Base-by-base conservation (phyloP, 2,888 invertebrate genomes). In the Cacoxenus indagator region DNA sequence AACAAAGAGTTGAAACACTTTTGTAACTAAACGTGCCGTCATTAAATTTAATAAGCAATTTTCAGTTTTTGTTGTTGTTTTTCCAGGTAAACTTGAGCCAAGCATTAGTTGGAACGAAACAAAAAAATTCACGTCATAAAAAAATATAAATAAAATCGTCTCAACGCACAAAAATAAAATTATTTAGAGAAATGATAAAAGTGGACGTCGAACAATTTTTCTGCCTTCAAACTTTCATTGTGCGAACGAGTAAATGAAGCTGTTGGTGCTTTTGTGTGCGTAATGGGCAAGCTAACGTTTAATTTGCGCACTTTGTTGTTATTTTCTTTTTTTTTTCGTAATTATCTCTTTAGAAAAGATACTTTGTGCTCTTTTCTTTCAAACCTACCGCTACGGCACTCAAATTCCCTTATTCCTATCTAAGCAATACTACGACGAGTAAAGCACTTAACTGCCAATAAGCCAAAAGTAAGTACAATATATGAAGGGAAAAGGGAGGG, bases 21-120 rank as follows among this genome's bases (percentile, higher is more conserved):
- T 84, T 81, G 78, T 73, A 80, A 80, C 77, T 75, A 80, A 84
- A 84, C 82, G 82, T 82, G 78, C 76, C 76, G 83, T 82, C 82
- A 82, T 84, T 84, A 84, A 82, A 84, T 82, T 83, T 82, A 84
- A 82, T 84, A 84, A 82, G 81, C 81, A 69, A 54, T 54, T 54
- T 24, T 54, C 11, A n/a, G 26, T 54, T 54, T 54, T 37, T 37
- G 37, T 31, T 31, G 31, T 31, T 31, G 31, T 31, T 31, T 4
- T 37, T 37, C 48, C 43, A 29, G 55, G 24, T 14, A 2, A 26
- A n/a, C 55, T 65, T 54, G 45, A 43, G 31, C 22, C 14, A 55
- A 37, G 45, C 64, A 9, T 54, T 9, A 9, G 17, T 17, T n/a
- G 29, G 27, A 29, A 31, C 14, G 29, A 59, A 27, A 27, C 14